Evolutionary conservation across 2,888 invertebrate genomes (phyloP), one percentile per base, ranked within the genome.

Genomic region (Drosophila gaucha): DNA sequence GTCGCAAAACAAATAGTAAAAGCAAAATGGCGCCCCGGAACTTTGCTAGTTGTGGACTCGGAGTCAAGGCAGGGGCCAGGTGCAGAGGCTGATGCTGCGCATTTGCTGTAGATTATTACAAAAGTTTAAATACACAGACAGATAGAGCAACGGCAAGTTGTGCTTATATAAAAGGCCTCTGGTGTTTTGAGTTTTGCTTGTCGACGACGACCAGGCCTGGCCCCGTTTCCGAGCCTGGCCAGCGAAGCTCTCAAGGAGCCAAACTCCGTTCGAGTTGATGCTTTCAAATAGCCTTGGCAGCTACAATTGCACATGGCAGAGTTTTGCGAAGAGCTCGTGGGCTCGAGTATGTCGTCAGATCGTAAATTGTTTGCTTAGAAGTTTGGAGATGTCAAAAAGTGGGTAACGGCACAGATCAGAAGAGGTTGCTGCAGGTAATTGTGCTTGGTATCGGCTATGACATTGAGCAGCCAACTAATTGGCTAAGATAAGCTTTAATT

Each of bases 21-120:
- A 76, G 82, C 63, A 76, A 85, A 85, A 80, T 84, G 85, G 79
- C 76, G 82, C 70, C 78, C 71, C 55, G 57, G 71, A 85, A 84
- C 76, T 84, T 74, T 55, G 44, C 28, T 64, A 68, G 57, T 72
- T 71, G 70, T 62, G 56, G 54, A 66, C 39, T 22, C 20, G 20
- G 18, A 46, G 44, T 20, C 14, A 28, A 0, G 5, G 20, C 6
- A 12, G n/a, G 22, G 6, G 30, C 44, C 56, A 64, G 59, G 64
- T 64, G 52, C 72, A 74, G 85, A 74, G 63, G 69, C 74, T 85
- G 82, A 83, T 85, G 69, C 71, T 83, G 85, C 85, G 82, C 83
- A 83, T 79, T 83, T 83, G 79, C 78, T 63, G 85, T 82, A 82
- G 83, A 85, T 83, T 83, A 83, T 83, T 83, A 75, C 83, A 82